phyloP scores from a whole-genome alignment of 2,113 vertebrate genomes.

The Gymnobelideus leadbeateri region DNA sequence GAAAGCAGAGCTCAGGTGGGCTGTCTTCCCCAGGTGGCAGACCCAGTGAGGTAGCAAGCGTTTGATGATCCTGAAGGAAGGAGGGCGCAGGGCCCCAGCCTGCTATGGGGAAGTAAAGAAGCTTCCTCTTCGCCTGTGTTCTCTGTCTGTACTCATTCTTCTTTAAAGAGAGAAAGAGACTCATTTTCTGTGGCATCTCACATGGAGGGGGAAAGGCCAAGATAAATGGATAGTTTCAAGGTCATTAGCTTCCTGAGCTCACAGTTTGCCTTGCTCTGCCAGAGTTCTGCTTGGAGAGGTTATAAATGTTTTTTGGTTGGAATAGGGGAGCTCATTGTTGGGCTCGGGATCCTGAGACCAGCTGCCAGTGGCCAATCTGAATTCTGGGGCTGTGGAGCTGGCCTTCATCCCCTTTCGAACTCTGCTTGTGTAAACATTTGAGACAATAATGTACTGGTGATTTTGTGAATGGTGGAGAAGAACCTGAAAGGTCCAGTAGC shows the following conservation, averaged over 20 bases:
- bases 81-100: not conserved
- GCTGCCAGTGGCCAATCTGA: conserved; percentile 83
- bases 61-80: conserved; percentile 55
- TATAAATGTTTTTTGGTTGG: conserved; percentile 84
- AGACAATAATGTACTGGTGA: not conserved
- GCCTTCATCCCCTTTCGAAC: conserved; percentile 37
- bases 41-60: conserved; percentile 38
- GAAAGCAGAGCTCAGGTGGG: conserved; percentile 66
- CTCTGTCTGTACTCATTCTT: conserved; percentile 72
- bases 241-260: conserved; percentile 84
- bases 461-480: conserved; percentile 5
- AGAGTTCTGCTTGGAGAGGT: conserved; percentile 81
- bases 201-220: conserved; percentile 82
- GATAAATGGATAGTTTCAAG: conserved; percentile 88
- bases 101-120: conserved; percentile 57
- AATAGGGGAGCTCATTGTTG: conserved; percentile 81
- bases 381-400: conserved; percentile 59
- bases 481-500: not conserved
- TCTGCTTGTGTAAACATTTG: conserved; percentile 67
- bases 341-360: conserved; percentile 75
- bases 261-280: conserved; percentile 79
- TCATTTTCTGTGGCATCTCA: conserved; percentile 83
- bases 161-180: conserved; percentile 77
- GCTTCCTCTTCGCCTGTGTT: conserved; percentile 60
- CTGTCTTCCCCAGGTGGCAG: conserved; percentile 18